Conservation (phyloP, 64 coral and sea anemone genomes). For the Catalaphyllia jardinei region DNA sequence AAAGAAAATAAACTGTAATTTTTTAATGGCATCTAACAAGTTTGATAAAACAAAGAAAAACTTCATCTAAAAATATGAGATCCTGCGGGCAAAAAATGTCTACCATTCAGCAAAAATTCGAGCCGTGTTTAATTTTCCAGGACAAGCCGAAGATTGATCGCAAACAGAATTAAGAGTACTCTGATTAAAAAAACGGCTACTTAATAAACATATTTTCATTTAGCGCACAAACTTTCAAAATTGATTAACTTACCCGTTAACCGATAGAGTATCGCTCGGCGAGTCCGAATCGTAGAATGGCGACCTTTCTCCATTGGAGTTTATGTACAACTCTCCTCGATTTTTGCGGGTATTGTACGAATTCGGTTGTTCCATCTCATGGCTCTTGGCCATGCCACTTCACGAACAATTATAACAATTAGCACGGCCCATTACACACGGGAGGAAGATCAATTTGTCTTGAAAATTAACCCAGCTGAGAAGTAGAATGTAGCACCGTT, state of each 20-base stretch:
- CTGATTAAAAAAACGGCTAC: constrained; percentile 33
- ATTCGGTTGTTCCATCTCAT: constrained; percentile 31
- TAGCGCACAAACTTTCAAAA: constrained; percentile 17
- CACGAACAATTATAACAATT: constrained; percentile 11
- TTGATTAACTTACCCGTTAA: constrained; percentile 37
- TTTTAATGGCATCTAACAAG: background rate
- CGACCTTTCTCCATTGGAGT: background rate
- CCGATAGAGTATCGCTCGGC: constrained; percentile 33
- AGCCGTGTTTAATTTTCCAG: background rate
- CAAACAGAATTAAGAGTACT: background rate
- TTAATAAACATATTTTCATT: constrained; percentile 49
- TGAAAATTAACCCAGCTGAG: background rate
- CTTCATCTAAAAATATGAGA: background rate
- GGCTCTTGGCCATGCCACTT: constrained; percentile 30
- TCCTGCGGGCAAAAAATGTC: background rate
- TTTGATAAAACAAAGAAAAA: background rate
- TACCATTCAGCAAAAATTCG: background rate
- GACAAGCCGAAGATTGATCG: background rate
- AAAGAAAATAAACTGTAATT: background rate
- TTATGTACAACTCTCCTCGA: background rate
- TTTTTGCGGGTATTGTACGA: background rate
- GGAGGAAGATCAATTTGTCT: constrained; percentile 8
- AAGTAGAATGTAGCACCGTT: background rate
- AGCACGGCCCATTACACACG: constrained; percentile 13
- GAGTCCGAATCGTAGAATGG: constrained; percentile 62